phyloP scores from a whole-genome alignment of 2,113 vertebrate genomes.

The Phylloscopus trochilus region DNA sequence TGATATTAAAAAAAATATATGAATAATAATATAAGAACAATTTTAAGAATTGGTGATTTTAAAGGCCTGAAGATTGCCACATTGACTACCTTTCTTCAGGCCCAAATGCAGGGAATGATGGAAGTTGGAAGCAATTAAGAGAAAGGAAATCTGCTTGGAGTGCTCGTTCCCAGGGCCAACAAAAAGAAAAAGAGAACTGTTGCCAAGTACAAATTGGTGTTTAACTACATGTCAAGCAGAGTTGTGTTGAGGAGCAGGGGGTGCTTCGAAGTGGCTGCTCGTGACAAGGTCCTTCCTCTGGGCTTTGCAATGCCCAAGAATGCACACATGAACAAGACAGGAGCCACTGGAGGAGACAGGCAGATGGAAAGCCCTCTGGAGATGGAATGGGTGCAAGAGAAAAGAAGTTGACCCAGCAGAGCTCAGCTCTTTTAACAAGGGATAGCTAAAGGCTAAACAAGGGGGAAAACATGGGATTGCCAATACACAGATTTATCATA shows the following conservation, averaged over 20 bases:
- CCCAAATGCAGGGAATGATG: neutral
- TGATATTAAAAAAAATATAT: neutral
- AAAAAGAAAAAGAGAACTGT: neutral
- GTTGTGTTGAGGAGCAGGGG: neutral
- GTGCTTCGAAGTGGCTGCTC: neutral
- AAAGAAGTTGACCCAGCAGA: neutral
- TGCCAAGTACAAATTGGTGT: neutral
- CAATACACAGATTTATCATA: neutral
- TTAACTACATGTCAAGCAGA: neutral
- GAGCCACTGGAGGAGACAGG: neutral
- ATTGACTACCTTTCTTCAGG: neutral
- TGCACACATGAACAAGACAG: neutral
- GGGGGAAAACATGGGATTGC: fast-evolving
- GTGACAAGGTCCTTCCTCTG: neutral
- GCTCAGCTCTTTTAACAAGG: neutral
- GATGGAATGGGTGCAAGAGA: neutral
- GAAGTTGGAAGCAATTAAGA: neutral
- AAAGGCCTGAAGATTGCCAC: neutral
- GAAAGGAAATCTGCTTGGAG: neutral
- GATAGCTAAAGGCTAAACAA: neutral
- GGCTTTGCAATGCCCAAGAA: neutral
- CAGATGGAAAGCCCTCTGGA: neutral
- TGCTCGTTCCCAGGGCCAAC: neutral
- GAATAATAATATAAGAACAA: neutral
- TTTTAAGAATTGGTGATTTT: neutral